Evolutionary conservation across 1,140 invertebrate species (phyloP), one percentile per base, ranked within the genome.

Genomic region (Tribolium castaneum): DNA sequence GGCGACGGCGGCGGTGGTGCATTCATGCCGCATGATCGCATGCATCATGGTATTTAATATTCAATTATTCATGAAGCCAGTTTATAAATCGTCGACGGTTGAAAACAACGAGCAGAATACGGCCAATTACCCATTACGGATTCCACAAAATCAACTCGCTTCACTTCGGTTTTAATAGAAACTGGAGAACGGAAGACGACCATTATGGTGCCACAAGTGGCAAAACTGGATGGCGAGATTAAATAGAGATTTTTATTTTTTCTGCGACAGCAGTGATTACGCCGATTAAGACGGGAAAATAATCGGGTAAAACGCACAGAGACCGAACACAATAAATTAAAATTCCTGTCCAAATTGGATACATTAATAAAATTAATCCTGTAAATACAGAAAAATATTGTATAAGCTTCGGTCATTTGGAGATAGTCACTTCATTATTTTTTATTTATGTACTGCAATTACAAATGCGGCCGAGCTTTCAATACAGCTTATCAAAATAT

Each of bases 61-160:
- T 66, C 59, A 66, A 66, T 66, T 66, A 66, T 66, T 66, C 59
- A 66, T 66, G 59, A 66, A n/a, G 3, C 25, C 25, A 66, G 25
- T 35, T 10, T 66, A 66, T 66, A 66, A 66, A 66, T 66, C 59
- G n/a, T 66, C 25, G 59, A 59, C 54, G 54, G 9, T 10, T 59
- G 54, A 22, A 45, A 59, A 59, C 54, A 16, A 19, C 54, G 7
- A 59, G 10, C 54, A 25, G 54, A 66, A 66, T 35, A 35, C 59
- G 30, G 6, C 30, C 59, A 66, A 66, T 66, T 66, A 66, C 30
- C 10, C 25, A 45, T 45, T 66, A 6, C 19, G 34, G 12, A 66
- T 66, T 66, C 30, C 30, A 34, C 30, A 66, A 66, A 66, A n/a
- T 66, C 22, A 12, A 66, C 59, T 12, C 59, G 10, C 5, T 66